Evolutionary conservation across 1,140 invertebrate species (phyloP), one percentile per base, ranked within the genome.

Genomic region (Spodoptera litura): DNA sequence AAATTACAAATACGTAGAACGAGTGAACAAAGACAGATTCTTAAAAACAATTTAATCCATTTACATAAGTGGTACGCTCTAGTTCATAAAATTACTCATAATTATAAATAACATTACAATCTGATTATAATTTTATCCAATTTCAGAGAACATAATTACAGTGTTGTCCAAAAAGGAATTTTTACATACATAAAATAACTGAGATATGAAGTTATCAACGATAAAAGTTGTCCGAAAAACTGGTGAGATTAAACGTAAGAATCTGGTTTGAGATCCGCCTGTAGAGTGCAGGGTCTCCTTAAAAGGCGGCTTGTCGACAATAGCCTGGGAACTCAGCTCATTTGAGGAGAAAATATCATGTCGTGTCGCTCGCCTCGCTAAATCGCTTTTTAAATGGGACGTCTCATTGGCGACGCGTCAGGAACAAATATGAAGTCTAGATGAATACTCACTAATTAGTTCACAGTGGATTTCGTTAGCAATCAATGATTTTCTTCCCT

Each of bases 301-400:
- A 93, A 88, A 94, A 91, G 92, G 91, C 86, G 83, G 78, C 80
- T 73, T 73, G 82, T 87, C 88, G 85, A 94, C 92, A 94, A 94
- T 94, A 82, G 88, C 88, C 85, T 94, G 92, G 90, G 92, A 94
- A 94, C 92, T 89, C 80, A 82, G 89, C 91, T 94, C 92, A 94
- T 94, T 94, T 94, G 89, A 90, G 81, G 84, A 91, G 91, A 93
- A 91, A 91, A 92, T 89, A 92, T 91, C 82, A 90, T 89, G 78
- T 86, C 84, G 82, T 81, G 81, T 84, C 84, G 75, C 77, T 68
- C 81, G 78, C 79, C 52, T 77, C 77, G 82, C 80, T 90, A 88
- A 91, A 91, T 88, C 88, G 87, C 79, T 88, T 91, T 82, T 92
- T 92, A 91, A 90, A 92, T 89, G 80, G 81, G 85, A 87, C 85